Evolutionary conservation across 2,113 vertebrate genomes (phyloP).

Genomic region (Ophthalmolycus amberensis): DNA sequence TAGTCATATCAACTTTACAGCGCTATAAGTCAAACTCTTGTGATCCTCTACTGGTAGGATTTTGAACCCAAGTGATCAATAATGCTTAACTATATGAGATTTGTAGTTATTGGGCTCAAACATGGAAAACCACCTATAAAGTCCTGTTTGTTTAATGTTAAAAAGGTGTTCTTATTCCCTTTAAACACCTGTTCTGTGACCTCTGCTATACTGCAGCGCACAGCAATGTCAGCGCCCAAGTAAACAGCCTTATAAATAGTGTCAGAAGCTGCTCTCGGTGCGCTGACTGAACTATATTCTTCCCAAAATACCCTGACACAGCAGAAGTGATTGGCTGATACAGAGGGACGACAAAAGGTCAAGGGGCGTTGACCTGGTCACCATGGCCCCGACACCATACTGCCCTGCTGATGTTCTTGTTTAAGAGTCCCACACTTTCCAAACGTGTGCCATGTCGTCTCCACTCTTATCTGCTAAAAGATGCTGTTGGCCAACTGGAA

Average conservation of each 20-base stretch:
- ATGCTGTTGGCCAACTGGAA: background rate
- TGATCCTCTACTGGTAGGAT: background rate
- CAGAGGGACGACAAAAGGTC: conserved; percentile 22
- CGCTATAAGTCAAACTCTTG: background rate
- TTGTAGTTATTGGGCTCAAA: background rate
- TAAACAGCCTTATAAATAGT: conserved; percentile 33
- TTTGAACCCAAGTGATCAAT: background rate
- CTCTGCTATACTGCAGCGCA: conserved; percentile 37
- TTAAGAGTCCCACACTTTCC: conserved; percentile 12
- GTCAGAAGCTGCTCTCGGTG: background rate
- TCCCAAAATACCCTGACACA: conserved; percentile 28
- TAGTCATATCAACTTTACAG: background rate
- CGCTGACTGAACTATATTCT: background rate
- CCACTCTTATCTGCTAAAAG: background rate
- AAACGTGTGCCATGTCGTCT: background rate
- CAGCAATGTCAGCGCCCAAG: conserved; percentile 42
- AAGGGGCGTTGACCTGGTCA: conserved; percentile 25
- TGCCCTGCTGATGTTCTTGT: conserved; percentile 7
- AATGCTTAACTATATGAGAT: background rate
- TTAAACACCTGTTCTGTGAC: conserved; percentile 35
- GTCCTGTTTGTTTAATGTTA: background rate
- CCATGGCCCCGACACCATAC: conserved; percentile 24
- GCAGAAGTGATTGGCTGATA: conserved; percentile 16
- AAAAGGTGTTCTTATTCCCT: background rate
- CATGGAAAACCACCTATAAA: background rate